Evolutionary conservation across 2,888 invertebrate genomes (phyloP).

Genomic region (Ferdinandea cuprea): DNA sequence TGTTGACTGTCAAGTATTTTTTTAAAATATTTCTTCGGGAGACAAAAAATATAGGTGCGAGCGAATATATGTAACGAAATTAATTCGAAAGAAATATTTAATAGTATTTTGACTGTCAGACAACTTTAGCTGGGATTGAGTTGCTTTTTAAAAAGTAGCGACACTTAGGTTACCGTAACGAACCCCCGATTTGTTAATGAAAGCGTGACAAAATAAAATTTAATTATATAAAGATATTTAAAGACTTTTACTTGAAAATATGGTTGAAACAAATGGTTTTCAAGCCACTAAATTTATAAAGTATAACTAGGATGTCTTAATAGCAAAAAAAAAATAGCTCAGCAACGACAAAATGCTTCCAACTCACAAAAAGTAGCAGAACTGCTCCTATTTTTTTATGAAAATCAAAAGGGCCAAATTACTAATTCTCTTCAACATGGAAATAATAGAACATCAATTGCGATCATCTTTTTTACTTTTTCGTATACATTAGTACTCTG

Average conservation of each 20-base stretch:
- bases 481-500: too few relatives aligned
- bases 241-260: slow-evolving; percentile 2
- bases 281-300: background rate
- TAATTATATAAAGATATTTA: slow-evolving; percentile 34
- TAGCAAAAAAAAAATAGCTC: too few relatives aligned
- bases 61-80: slow-evolving; percentile 43
- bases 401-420: too few relatives aligned
- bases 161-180: slow-evolving; percentile 60
- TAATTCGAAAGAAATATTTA: slow-evolving; percentile 31
- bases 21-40: slow-evolving; percentile 42
- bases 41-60: slow-evolving; percentile 75
- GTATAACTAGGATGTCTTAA: background rate
- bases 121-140: slow-evolving; percentile 10
- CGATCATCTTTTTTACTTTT: too few relatives aligned
- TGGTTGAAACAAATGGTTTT: too few relatives aligned
- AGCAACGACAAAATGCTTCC: too few relatives aligned
- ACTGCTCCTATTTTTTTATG: too few relatives aligned
- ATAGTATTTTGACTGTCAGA: slow-evolving; percentile 34
- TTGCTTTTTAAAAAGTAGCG: slow-evolving; percentile 15
- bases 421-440: too few relatives aligned
- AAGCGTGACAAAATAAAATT: slow-evolving; percentile 65
- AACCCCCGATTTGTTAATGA: slow-evolving; percentile 71
- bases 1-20: slow-evolving; percentile 12
- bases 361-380: too few relatives aligned
- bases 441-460: too few relatives aligned